phyloP scores from a whole-genome alignment of 2,113 vertebrate species.

The Canis aureus region DNA sequence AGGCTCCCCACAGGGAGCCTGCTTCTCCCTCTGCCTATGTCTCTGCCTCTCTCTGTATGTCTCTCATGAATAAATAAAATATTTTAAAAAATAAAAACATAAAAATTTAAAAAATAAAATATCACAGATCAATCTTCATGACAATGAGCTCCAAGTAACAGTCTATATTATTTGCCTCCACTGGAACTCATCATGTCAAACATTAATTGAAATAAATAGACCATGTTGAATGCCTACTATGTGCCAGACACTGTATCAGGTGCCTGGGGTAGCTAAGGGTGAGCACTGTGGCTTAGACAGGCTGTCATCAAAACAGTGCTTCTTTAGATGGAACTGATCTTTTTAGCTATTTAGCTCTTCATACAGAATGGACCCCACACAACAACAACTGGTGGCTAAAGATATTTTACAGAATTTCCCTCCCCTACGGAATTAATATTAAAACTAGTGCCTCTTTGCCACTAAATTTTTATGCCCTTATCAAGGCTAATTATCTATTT shows the following conservation, averaged over 20 bases:
- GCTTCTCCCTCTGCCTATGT: no score
- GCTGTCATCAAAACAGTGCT: neutral
- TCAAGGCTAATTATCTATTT: neutral
- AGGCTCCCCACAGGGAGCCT: no score
- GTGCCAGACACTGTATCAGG: neutral
- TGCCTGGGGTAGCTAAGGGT: neutral
- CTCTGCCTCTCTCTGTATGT: no score
- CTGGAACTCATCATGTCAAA: neutral
- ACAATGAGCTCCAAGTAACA: constrained; percentile 1
- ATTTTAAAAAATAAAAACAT: neutral
- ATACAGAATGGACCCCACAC: neutral
- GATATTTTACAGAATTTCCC: constrained; percentile 5
- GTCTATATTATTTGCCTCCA: neutral
- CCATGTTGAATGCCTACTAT: neutral
- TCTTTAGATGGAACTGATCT: neutral
- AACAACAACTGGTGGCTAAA: constrained; percentile 48
- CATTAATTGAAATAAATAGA: neutral
- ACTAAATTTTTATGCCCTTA: constrained; percentile 3
- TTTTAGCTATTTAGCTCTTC: neutral
- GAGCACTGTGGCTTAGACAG: neutral
- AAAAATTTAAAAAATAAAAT: neutral
- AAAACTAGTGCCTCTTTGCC: constrained; percentile 17
- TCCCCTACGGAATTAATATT: constrained; percentile 4
- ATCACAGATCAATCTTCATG: neutral
- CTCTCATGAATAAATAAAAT: no score